Base-by-base conservation (phyloP, 2,888 invertebrate species). In the Nudaria mundana region DNA sequence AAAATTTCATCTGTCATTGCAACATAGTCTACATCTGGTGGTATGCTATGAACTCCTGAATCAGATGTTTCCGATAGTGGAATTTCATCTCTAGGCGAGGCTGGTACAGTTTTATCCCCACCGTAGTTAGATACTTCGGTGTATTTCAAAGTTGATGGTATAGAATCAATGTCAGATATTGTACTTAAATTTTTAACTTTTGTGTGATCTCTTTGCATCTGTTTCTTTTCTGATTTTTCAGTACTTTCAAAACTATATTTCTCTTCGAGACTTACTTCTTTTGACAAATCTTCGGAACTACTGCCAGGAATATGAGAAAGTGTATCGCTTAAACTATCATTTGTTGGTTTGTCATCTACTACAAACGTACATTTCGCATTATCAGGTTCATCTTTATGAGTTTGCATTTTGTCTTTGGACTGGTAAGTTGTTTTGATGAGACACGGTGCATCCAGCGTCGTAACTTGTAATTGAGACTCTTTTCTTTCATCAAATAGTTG, bases 261-360 rank as follows among this genome's bases (percentile, higher is more conserved):
- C 65, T 88, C 87, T 69, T 87, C 87, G 45, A 83, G 69, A 40
- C 82, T 88, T 1, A 71, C 60, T 69, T 87, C 86, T 62, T 76
- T 86, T 1, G 81, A 86, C 8, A 81, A 56, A 40, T 86, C 87
- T 67, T 88, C 86, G 3, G 84, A 84, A 52, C 85, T 84, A 38
- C 79, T 76, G n/a, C 62, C 68, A n/a, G 70, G 49, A 12, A 76
- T 47, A 8, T 71, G 66, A 2, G 57, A 59, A 1, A 64, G 40
- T 38, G 62, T 73, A 37, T 77, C 76, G 31, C 56, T 53, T 11
- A 68, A 55, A 43, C 70, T 74, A 66, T 68, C 32, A 71, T 63
- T 18, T 66, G 34, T 12, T 1, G 32, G 24, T 8, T 53, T 61
- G 12, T 48, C 40, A 16, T 63, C 57, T 11, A 36, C 12, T 29